Percentiles rank a stretch among this genome's conserved stretches.
Conservation (phyloP, 1,140 invertebrate species). For the Phocides pigmalion region DNA sequence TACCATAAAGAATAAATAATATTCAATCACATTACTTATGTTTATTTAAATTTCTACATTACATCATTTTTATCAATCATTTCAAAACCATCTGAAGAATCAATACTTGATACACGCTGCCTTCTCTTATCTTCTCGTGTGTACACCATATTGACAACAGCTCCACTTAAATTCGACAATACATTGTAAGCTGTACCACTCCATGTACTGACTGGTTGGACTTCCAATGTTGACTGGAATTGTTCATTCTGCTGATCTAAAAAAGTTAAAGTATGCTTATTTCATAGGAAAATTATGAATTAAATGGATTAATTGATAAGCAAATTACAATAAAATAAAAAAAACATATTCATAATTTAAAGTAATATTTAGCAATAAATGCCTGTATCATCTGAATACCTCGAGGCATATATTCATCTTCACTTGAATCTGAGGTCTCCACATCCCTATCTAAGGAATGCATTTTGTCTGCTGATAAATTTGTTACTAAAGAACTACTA, state of each 20-base stretch:
- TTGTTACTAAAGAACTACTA: constrained; percentile 73
- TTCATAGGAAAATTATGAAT: too few species aligned
- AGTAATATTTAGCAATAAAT: too few species aligned
- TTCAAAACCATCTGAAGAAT: constrained; percentile 79
- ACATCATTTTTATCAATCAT: constrained; percentile 76
- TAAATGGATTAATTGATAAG: too few species aligned
- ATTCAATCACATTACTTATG: constrained; percentile 15
- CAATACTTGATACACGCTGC: constrained; percentile 63
- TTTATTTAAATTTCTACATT: constrained; percentile 37
- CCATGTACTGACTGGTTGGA: constrained; percentile 63
- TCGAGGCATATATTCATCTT: constrained; percentile 77
- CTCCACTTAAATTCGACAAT: constrained; percentile 64
- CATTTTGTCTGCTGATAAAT: constrained; percentile 73
- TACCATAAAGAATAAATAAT: constrained; percentile 8
- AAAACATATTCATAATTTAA: too few species aligned
- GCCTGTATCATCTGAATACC: constrained; percentile 40
- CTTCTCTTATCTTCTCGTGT: constrained; percentile 55
- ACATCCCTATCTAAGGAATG: constrained; percentile 66
- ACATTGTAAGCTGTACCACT: constrained; percentile 65
- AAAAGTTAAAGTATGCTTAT: constrained; percentile 38
- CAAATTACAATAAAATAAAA: too few species aligned
- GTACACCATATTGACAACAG: constrained; percentile 69
- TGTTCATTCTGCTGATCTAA: constrained; percentile 59
- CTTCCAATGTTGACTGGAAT: constrained; percentile 61
- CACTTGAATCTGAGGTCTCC: constrained; percentile 73